A percentile compares a stretch with the other conserved stretches of the same genome.
Evolutionary conservation across 2,113 vertebrate species (phyloP).

Genomic region (Monarcha castaneiventris): DNA sequence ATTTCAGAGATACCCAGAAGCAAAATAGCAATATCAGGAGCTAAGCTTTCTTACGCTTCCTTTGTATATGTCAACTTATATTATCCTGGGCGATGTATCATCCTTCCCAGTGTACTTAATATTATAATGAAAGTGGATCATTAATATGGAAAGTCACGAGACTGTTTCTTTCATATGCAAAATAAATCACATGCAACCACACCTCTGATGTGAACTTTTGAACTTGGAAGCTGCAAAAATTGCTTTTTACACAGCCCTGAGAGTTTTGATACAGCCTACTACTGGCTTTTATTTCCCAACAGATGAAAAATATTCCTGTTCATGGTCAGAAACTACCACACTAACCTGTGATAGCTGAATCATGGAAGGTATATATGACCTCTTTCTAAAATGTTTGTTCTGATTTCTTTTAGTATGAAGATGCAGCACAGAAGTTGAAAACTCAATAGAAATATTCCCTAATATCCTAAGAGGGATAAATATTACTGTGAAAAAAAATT

Average conservation of each 20-base stretch:
- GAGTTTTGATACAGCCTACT: background rate
- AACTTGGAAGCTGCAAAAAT: slow-evolving; percentile 20
- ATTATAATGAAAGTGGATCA: slow-evolving; percentile 42
- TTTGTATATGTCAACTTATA: slow-evolving; percentile 55
- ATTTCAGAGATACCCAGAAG: slow-evolving; percentile 66
- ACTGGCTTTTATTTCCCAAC: background rate
- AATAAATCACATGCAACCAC: slow-evolving; percentile 14
- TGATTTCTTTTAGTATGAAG: background rate
- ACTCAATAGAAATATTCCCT: background rate
- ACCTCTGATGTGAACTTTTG: slow-evolving; percentile 51
- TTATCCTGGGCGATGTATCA: slow-evolving; percentile 37
- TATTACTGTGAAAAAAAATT: background rate
- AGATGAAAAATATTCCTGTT: slow-evolving; percentile 32
- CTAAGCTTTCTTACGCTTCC: slow-evolving; percentile 59
- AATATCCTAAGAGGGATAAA: background rate
- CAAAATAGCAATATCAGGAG: slow-evolving; percentile 40
- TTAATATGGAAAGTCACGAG: background rate
- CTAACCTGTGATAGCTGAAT: slow-evolving; percentile 11
- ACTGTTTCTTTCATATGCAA: slow-evolving; percentile 14
- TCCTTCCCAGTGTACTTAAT: slow-evolving; percentile 34
- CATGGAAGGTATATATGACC: background rate
- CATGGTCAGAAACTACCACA: background rate
- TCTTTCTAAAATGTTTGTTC: slow-evolving; percentile 27
- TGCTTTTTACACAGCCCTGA: background rate
- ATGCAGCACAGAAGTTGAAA: background rate